A percentile compares a stretch with the other conserved stretches of the same genome.
Evolutionary conservation across 2,113 vertebrate genomes (phyloP).

Genomic region (Puffinus mauretanicus): DNA sequence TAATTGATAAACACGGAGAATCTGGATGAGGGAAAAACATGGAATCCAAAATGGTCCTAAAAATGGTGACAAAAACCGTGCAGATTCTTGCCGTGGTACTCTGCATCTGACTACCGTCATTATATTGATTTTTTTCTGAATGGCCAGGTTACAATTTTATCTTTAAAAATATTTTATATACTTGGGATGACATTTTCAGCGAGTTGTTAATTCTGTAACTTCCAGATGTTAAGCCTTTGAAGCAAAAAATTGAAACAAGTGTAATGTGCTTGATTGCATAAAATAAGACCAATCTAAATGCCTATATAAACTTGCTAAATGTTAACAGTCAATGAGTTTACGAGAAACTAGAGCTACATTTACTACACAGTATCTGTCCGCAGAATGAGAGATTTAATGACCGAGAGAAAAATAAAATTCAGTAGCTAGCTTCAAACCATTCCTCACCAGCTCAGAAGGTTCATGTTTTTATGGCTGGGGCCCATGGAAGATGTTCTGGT

Average conservation of each 20-base stretch:
- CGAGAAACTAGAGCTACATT: slow-evolving; percentile 21
- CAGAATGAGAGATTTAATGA: background rate
- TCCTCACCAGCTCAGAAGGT: background rate
- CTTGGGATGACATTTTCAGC: slow-evolving; percentile 15
- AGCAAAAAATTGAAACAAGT: slow-evolving; percentile 68
- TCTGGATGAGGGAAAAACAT: background rate
- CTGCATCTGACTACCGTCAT: background rate
- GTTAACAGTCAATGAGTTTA: slow-evolving; percentile 45
- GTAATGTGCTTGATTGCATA: slow-evolving; percentile 42
- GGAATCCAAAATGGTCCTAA: background rate
- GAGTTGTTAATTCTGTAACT: slow-evolving; percentile 18
- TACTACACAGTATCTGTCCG: background rate
- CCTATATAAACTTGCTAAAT: slow-evolving; percentile 27
- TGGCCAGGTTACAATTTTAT: background rate
- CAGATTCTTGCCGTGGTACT: background rate
- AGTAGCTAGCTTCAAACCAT: background rate
- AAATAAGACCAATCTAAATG: slow-evolving; percentile 58
- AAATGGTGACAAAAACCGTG: background rate
- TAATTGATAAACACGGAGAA: background rate
- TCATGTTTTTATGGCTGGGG: background rate
- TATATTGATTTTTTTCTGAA: background rate
- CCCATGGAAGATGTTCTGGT: background rate
- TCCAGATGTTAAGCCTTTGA: slow-evolving; percentile 64
- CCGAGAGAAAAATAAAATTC: background rate
- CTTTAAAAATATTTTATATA: background rate